Base-by-base conservation (phyloP, 2,888 invertebrate species). In the Mythimna albipuncta region DNA sequence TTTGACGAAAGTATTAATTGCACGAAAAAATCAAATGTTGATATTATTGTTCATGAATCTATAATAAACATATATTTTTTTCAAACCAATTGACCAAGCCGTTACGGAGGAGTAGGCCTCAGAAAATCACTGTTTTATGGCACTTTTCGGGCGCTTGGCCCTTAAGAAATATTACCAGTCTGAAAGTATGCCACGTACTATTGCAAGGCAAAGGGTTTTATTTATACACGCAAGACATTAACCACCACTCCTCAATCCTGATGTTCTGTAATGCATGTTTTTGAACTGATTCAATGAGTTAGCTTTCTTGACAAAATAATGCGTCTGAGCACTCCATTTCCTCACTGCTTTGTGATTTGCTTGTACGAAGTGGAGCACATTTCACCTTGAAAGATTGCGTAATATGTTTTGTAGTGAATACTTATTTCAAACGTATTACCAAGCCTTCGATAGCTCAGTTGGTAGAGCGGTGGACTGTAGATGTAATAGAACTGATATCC, bases 401-500 rank as follows among this genome's bases (percentile, higher is more conserved):
- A 75, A 79, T 41, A 41, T 35, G 9, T 58, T 75, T 55, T 50
- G 54, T 19, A 47, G 21, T 35, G 68, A 4, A 63, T 9, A 59
- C 35, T 63, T 67, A 38, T 81, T 80, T 69, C 21, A 55, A 41
- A 38, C 11, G 67, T 50, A 77, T 77, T 84, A 6, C 0, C 57
- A 59, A 74, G 64, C 79, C 72, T 77, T 78, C 68, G 69, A 73
- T 78, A 77, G 75, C 75, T 79, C 95, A 95, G 95, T 95, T 94
- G 95, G 95, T 95, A 95, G 95, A 95, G 95, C 95, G 95, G 95
- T 95, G 94, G 94, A 94, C 94, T 94, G 94, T 95, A 95, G 95
- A 78, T 58, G 78, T 78, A 7, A 26, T 63, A 0, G 10, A 6
- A 44, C 19, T 91, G 95, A 79, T 67, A 96, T 96, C 96, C 96